phyloP scores from a whole-genome alignment of 2,888 invertebrate species.

The Dicycla oo region DNA sequence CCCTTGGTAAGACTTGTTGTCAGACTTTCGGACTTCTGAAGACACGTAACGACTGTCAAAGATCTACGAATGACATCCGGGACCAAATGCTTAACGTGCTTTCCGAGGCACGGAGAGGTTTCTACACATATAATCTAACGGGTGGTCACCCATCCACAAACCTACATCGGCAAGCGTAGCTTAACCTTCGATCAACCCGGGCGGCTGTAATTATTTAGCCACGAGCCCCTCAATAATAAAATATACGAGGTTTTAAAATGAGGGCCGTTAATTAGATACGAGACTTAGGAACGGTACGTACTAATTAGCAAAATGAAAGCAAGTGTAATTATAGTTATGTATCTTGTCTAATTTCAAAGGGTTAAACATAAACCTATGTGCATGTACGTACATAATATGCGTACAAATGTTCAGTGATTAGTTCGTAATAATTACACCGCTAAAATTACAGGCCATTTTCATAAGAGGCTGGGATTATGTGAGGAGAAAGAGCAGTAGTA shows the following conservation, averaged over 20 bases:
- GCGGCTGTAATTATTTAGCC: too few species aligned
- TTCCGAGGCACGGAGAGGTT: too few species aligned
- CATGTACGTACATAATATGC: background rate
- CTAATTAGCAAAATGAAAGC: slow-evolving; percentile 15
- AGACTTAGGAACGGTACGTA: background rate
- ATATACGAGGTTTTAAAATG: background rate
- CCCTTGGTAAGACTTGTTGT: too few species aligned
- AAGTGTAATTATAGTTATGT: background rate
- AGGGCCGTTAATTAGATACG: background rate
- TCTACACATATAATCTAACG: too few species aligned
- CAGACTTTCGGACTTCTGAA: too few species aligned
- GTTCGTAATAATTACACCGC: slow-evolving; percentile 5
- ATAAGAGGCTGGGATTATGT: slow-evolving; percentile 39
- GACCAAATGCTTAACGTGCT: too few species aligned
- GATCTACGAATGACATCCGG: too few species aligned
- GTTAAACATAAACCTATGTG: background rate
- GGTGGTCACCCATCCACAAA: too few species aligned
- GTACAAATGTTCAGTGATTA: slow-evolving; percentile 13
- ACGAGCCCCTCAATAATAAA: too few species aligned
- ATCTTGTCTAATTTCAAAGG: slow-evolving; percentile 16
- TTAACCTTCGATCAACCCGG: too few species aligned
- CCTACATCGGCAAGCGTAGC: too few species aligned
- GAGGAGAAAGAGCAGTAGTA: slow-evolving; percentile 36
- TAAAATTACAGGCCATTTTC: slow-evolving; percentile 9
- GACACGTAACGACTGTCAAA: too few species aligned